These are phyloP conservation scores for Nematolebias whitei DNA, from an alignment of 2,113 vertebrate genomes.

Conservation along the genomic window DNA sequence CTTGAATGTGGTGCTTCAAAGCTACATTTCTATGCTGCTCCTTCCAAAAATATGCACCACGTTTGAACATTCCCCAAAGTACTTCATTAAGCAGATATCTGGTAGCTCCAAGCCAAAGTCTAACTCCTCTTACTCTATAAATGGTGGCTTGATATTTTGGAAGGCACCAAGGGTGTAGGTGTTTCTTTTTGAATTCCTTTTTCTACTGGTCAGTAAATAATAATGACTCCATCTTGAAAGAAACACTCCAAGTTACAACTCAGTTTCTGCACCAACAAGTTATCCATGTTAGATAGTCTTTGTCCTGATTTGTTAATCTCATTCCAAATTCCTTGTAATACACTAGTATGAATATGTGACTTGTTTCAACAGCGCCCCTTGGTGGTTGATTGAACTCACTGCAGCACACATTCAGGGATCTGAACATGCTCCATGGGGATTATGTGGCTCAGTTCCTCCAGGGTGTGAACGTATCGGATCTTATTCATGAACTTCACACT, in stretches of 20 bases:
- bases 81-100: background rate
- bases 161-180: too few relatives aligned
- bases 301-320: too few relatives aligned
- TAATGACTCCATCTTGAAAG: too few relatives aligned
- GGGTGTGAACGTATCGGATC: slow-evolving; percentile 90
- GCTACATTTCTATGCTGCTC: background rate
- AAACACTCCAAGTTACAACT: too few relatives aligned
- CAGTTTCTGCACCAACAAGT: too few relatives aligned
- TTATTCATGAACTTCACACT: slow-evolving; percentile 96
- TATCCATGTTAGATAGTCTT: too few relatives aligned
- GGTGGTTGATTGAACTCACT: slow-evolving; percentile 83
- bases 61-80: background rate
- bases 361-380: slow-evolving; percentile 34
- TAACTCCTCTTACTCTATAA: background rate
- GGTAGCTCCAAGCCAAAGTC: background rate
- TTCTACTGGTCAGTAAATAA: too few relatives aligned
- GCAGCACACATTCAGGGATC: slow-evolving; percentile 91
- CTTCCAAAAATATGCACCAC: too few relatives aligned
- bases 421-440: slow-evolving; percentile 97
- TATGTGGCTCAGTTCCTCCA: slow-evolving; percentile 88
- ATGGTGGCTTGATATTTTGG: too few relatives aligned
- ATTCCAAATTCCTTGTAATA: too few relatives aligned
- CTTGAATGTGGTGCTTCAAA: background rate
- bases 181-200: too few relatives aligned
- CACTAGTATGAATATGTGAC: too few relatives aligned